Percentiles rank a stretch among this genome's conserved stretches.
phyloP scores from a whole-genome alignment of 2,888 invertebrate species.

The Rotaria sp. region DNA sequence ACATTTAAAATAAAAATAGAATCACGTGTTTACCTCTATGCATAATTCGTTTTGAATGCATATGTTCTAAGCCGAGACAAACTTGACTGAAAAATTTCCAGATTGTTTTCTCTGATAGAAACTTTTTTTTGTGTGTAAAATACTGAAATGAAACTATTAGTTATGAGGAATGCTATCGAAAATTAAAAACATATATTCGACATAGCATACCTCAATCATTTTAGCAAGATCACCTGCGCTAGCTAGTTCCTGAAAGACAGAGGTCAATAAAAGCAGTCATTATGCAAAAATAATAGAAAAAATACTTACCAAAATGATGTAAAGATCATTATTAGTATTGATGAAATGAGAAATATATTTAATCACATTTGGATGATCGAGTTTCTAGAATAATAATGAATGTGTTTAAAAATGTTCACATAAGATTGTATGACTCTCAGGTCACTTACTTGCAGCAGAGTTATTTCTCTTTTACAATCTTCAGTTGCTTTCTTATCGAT shows the following conservation, averaged over 20 bases:
- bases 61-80: constrained; percentile 62
- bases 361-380: constrained; percentile 64
- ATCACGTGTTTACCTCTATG: constrained; percentile 59
- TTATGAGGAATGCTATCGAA: not conserved
- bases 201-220: constrained; percentile 58
- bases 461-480: no score
- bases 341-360: constrained; percentile 63
- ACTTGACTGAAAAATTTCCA: constrained; percentile 66
- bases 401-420: no score
- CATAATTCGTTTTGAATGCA: constrained; percentile 64
- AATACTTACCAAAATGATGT: constrained; percentile 58
- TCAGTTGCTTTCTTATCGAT: no score
- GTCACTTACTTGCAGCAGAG: no score
- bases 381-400: constrained; percentile 55
- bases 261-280: no score
- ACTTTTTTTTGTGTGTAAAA: constrained; percentile 60
- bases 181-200: not conserved
- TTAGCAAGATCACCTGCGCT: constrained; percentile 63
- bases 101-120: constrained; percentile 63
- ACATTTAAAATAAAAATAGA: not conserved
- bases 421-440: no score
- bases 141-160: constrained; percentile 47
- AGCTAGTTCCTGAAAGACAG: constrained; percentile 58
- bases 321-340: constrained; percentile 60
- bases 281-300: no score